Conservation (phyloP, 1,140 invertebrate genomes). For the Coelopa frigida region DNA sequence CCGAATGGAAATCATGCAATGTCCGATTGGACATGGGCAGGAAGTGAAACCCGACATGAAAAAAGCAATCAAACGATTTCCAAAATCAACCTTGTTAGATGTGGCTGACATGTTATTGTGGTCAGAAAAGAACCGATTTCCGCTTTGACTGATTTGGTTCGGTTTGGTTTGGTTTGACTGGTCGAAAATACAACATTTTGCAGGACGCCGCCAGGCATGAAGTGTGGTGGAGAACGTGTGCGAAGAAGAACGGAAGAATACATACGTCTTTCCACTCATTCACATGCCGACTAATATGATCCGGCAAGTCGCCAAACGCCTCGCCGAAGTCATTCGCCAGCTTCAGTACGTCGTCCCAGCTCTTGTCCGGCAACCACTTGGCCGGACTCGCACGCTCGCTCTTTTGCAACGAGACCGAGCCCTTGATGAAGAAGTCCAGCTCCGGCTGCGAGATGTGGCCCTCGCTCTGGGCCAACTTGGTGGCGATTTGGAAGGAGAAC, state of each 20-base stretch:
- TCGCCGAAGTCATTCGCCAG: constrained; percentile 61
- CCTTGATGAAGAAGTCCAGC: constrained; percentile 88
- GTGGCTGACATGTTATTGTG: too few relatives aligned
- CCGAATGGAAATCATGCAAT: too few relatives aligned
- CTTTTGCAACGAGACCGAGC: constrained; percentile 68
- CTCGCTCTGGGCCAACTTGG: constrained; percentile 66
- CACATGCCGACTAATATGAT: constrained; percentile 55
- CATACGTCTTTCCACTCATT: constrained; percentile 58
- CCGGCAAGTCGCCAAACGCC: constrained; percentile 56
- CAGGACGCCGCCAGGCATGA: too few relatives aligned
- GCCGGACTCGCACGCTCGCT: constrained; percentile 57
- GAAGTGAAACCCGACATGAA: too few relatives aligned
- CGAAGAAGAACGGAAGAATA: constrained; percentile 19
- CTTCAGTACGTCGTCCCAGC: constrained; percentile 76
- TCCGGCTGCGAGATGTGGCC: constrained; percentile 58
- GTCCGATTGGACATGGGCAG: too few relatives aligned
- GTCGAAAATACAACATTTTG: too few relatives aligned
- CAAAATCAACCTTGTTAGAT: too few relatives aligned
- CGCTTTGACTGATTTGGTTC: too few relatives aligned
- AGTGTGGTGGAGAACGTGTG: background rate
- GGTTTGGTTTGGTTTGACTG: too few relatives aligned
- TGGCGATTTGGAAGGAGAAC: constrained; percentile 84
- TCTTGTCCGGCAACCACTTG: constrained; percentile 62
- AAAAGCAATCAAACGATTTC: too few relatives aligned
- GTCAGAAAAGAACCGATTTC: too few relatives aligned